Evolutionary conservation across 2,888 invertebrate species (phyloP), one percentile per base, ranked within the genome.

Genomic region (Ischnus inquisitorius): DNA sequence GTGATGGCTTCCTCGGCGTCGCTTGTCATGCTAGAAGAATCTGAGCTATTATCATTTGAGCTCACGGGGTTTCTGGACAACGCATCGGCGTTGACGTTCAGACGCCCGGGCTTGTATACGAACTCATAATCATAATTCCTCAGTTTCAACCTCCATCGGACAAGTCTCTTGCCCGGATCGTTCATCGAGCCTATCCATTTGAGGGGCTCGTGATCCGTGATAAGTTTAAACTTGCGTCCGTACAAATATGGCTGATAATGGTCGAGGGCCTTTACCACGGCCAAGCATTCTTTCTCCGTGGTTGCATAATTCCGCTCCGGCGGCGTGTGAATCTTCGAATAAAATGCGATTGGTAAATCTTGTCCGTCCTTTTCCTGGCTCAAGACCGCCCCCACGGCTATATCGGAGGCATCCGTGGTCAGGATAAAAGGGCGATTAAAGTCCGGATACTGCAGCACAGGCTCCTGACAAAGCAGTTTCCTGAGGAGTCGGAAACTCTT

Each of bases 181-280:
- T 75, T 83, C 0, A 79, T 57, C 10, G 69, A 75, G 10, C 79
- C 65, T 4, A 83, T 60, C 69, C 68, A 79, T 43, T 69, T 79
- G 2, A 85, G 54, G 2, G 79, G 79, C 39, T 79, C 75, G 19
- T 85, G 79, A 60, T 79, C 79, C 1, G 51, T 77, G 3, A 79
- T 48, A 14, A 82, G 34, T 0, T 54, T 82, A 16, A 82, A 79
- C 4, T 78, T 25, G 0, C 39, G 54, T 6, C 76, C 84, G 34
- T 82, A 82, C 0, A 84, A 12, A 16, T 78, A 46, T 0, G 46
- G 3, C 5, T 34, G 34, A 5, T 34, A 34, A 1, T 34, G 2
- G 5, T 34, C 34, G 0, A 34, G 34, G 5, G 34, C 34, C 5
- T 34, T 34, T 8, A 39, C 34, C 10, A 41, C 25, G 0, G 28